Percentiles rank a stretch among this genome's conserved stretches.
Evolutionary conservation across 1,140 invertebrate genomes (phyloP).

Genomic region (Gyrodactylus salaris): DNA sequence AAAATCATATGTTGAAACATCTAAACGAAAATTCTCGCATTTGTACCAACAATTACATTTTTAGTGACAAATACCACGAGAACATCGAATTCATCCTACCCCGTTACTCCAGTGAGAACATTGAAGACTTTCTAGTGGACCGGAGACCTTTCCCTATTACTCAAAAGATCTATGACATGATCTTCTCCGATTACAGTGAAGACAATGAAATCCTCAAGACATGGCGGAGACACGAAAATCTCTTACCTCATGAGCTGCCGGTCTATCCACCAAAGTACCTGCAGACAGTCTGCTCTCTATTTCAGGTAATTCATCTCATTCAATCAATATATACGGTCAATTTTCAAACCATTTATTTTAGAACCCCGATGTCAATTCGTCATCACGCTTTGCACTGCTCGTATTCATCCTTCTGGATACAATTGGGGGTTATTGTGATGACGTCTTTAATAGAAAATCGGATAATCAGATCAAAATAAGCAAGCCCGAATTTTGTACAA

Average conservation of each 20-base stretch:
- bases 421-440: neutral
- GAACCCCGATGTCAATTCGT: neutral
- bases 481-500: neutral
- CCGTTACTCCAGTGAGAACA: neutral
- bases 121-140: neutral
- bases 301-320: neutral
- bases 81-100: neutral
- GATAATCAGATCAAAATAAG: neutral
- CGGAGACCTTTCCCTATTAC: neutral
- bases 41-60: no score
- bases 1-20: no score
- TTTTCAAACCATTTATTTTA: neutral
- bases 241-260: neutral
- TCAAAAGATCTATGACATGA: neutral
- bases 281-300: neutral
- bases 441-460: neutral
- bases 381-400: neutral
- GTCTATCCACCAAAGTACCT: neutral
- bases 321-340: no score
- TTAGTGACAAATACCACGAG: no score
- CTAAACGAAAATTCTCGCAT: no score
- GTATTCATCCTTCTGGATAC: neutral
- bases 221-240: neutral
- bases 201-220: neutral
- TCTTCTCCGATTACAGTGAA: neutral